Percentiles rank a stretch among this genome's conserved stretches.
Evolutionary conservation across 2,797 vertebrate genomes (phyloP).

Genomic region (Chelmon rostratus): DNA sequence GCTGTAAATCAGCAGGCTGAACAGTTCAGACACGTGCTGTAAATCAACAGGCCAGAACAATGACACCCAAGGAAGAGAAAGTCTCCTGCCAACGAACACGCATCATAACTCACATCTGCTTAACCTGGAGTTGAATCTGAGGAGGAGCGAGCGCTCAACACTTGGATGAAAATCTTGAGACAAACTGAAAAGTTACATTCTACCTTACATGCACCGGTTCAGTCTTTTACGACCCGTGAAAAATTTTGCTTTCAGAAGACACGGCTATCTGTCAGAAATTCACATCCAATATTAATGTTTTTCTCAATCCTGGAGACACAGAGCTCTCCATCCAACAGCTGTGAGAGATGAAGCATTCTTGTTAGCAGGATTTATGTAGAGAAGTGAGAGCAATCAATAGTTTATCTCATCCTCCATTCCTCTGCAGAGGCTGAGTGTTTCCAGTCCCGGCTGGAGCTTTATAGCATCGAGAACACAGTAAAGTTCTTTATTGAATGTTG

Average conservation of each 20-base stretch:
- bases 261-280: conserved; percentile 33
- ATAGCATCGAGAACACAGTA: conserved; percentile 49
- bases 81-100: conserved; percentile 45
- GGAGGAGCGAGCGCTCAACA: conserved; percentile 3
- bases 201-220: conserved; percentile 53
- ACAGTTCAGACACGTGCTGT: conserved; percentile 36
- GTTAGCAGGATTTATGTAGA: conserved; percentile 53
- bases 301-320: conserved; percentile 38
- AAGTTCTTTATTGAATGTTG: conserved; percentile 59
- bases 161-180: conserved; percentile 18
- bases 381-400: conserved; percentile 55
- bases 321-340: conserved; percentile 41
- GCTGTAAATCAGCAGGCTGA: conserved; percentile 45
- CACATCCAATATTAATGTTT: conserved; percentile 41
- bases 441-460: conserved; percentile 45
- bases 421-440: conserved; percentile 36
- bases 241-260: conserved; percentile 46
- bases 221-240: conserved; percentile 30
- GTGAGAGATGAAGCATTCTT: conserved; percentile 41
- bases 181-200: conserved; percentile 30
- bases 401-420: conserved; percentile 40
- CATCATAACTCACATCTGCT: conserved; percentile 65
- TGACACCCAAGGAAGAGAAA: conserved; percentile 58
- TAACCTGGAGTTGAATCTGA: conserved; percentile 34
- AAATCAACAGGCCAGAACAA: conserved; percentile 69